Evolutionary conservation across 2,797 vertebrate species (phyloP).

Genomic region (Macropus fuliginosus): DNA sequence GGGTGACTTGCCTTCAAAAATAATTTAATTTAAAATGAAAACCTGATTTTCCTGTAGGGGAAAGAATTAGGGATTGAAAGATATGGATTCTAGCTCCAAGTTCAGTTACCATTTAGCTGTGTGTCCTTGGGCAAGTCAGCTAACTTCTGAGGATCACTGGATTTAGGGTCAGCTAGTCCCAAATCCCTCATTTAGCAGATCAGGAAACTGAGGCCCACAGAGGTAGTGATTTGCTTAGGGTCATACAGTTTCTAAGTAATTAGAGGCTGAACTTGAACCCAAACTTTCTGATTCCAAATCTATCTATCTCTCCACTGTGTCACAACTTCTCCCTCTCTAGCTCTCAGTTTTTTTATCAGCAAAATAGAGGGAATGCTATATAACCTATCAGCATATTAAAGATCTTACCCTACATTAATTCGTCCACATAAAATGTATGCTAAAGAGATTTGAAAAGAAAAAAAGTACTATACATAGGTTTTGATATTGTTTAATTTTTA

Average conservation of each 20-base stretch:
- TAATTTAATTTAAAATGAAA: constrained; percentile 51
- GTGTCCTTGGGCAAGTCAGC: constrained; percentile 28
- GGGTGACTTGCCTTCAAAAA: constrained; percentile 10
- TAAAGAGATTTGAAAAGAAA: background rate
- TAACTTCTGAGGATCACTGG: background rate
- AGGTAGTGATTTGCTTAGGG: background rate
- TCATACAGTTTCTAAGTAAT: background rate
- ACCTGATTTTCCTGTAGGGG: constrained; percentile 14
- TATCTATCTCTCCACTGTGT: background rate
- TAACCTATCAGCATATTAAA: background rate
- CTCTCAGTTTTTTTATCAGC: constrained; percentile 19
- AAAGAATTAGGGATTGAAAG: background rate
- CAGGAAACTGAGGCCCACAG: background rate
- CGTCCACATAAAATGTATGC: background rate
- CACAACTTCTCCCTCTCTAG: background rate
- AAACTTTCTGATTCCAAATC: background rate
- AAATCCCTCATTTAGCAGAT: background rate
- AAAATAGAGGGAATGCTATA: background rate
- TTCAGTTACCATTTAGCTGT: background rate
- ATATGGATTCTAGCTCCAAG: background rate
- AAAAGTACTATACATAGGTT: background rate
- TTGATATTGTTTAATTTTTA: background rate
- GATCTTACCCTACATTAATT: background rate
- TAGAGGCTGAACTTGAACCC: background rate
- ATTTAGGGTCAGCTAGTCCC: background rate